phyloP scores from a whole-genome alignment of 2,888 invertebrate genomes.

The Apomyelois bistriatella region DNA sequence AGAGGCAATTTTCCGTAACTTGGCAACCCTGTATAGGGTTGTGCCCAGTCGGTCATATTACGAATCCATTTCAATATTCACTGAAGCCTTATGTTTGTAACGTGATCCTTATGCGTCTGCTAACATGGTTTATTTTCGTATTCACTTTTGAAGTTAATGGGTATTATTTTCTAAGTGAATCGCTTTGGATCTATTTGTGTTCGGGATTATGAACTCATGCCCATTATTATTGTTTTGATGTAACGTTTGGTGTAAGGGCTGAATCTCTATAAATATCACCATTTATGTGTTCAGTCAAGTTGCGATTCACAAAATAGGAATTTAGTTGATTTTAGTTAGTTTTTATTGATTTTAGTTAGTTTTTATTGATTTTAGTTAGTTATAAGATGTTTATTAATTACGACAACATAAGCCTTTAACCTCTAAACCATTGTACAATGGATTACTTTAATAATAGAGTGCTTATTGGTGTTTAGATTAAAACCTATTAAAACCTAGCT shows the following conservation, averaged over 20 bases:
- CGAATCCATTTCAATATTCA: conserved; percentile 31
- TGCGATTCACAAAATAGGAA: no score
- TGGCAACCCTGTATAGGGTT: conserved; percentile 45
- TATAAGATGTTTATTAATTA: no score
- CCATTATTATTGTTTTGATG: conserved; percentile 22
- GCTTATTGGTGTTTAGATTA: no score
- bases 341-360: no score
- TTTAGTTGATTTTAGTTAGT: no score
- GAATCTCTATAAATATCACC: neutral
- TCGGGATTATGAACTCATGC: conserved; percentile 29
- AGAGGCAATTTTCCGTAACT: conserved; percentile 41
- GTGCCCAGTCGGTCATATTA: conserved; percentile 29
- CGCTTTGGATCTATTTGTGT: conserved; percentile 36
- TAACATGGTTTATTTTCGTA: conserved; percentile 15
- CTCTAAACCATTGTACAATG: no score
- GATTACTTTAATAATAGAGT: no score
- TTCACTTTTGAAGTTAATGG: conserved; percentile 20
- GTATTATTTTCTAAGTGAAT: conserved; percentile 33
- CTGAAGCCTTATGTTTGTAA: conserved; percentile 7
- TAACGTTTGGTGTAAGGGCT: conserved; percentile 16
- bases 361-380: no score
- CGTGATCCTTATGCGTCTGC: conserved; percentile 9
- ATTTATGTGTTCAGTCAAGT: neutral
- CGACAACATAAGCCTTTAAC: no score
- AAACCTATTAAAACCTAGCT: no score